phyloP scores from a whole-genome alignment of 2,888 invertebrate species.

The Chironomus tentans region DNA sequence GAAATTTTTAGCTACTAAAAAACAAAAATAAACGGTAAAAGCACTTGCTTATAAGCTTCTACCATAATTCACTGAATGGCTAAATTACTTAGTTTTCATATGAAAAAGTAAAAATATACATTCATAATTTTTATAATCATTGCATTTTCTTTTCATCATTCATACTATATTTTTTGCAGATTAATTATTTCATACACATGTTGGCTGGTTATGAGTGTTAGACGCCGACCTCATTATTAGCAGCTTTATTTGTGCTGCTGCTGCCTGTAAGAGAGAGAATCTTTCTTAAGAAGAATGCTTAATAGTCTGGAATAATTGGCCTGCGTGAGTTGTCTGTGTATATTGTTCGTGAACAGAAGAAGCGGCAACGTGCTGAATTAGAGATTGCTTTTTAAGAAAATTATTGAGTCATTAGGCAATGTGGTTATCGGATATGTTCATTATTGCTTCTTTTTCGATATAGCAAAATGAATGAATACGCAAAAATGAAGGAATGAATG shows the following conservation, averaged over 20 bases:
- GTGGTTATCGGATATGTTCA: background rate
- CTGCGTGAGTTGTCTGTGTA: background rate
- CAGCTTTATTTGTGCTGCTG: background rate
- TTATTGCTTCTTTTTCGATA: background rate
- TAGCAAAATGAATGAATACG: too few species aligned
- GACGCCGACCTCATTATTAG: constrained; percentile 9
- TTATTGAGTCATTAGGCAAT: background rate
- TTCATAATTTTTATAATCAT: background rate
- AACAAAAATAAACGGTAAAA: constrained; percentile 8
- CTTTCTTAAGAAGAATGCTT: background rate
- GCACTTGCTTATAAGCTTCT: background rate
- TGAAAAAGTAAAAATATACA: background rate
- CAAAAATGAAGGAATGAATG: too few species aligned
- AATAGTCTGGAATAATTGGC: constrained; percentile 22
- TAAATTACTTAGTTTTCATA: constrained; percentile 5
- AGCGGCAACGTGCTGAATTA: background rate
- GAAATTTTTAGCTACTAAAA: background rate
- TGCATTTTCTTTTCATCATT: background rate
- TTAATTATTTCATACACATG: background rate
- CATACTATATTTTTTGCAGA: background rate
- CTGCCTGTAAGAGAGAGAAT: too few species aligned
- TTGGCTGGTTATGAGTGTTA: background rate
- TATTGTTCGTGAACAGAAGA: background rate
- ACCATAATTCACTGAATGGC: background rate
- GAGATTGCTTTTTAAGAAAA: background rate